These are phyloP conservation scores for Arrhamphus sclerolepis DNA, from an alignment of 2,797 vertebrate species.

Conservation along the genomic window DNA sequence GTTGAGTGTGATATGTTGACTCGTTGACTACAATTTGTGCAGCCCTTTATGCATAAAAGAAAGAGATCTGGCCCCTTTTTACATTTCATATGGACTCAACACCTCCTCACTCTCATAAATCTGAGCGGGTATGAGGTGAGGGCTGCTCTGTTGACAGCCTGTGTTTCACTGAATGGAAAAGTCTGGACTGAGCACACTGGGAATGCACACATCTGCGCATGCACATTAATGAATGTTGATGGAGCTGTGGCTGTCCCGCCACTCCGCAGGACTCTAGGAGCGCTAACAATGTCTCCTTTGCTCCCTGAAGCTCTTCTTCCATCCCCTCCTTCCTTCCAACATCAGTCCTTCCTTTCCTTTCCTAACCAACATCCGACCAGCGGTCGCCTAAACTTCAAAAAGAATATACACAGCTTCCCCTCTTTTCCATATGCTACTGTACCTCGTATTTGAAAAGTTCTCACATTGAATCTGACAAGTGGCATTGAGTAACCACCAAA, in stretches of 20 bases:
- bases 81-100: conserved; percentile 33
- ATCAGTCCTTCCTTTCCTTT: conserved; percentile 44
- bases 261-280: conserved; percentile 48
- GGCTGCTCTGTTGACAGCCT: conserved; percentile 38
- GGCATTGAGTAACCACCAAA: neutral
- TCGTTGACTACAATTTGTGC: conserved; percentile 29
- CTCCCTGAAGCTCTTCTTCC: conserved; percentile 46
- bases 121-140: conserved; percentile 37
- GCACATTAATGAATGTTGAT: conserved; percentile 52
- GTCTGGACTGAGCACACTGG: conserved; percentile 25
- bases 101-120: conserved; percentile 41
- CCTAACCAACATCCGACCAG: conserved; percentile 28
- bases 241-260: conserved; percentile 51
- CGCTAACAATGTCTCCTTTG: conserved; percentile 50
- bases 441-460: conserved; percentile 30
- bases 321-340: conserved; percentile 38
- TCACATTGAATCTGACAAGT: conserved; percentile 8
- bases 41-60: conserved; percentile 30
- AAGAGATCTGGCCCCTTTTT: conserved; percentile 15
- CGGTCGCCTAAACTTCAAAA: conserved; percentile 26
- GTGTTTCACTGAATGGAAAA: conserved; percentile 58
- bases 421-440: conserved; percentile 37
- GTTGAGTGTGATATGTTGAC: conserved; percentile 30
- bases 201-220: conserved; percentile 27
- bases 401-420: conserved; percentile 37